A percentile compares a stretch with the other conserved stretches of the same genome.
These are phyloP conservation scores for Euleptes europaea DNA, from an alignment of 2,113 vertebrate genomes.

Conservation along the genomic window DNA sequence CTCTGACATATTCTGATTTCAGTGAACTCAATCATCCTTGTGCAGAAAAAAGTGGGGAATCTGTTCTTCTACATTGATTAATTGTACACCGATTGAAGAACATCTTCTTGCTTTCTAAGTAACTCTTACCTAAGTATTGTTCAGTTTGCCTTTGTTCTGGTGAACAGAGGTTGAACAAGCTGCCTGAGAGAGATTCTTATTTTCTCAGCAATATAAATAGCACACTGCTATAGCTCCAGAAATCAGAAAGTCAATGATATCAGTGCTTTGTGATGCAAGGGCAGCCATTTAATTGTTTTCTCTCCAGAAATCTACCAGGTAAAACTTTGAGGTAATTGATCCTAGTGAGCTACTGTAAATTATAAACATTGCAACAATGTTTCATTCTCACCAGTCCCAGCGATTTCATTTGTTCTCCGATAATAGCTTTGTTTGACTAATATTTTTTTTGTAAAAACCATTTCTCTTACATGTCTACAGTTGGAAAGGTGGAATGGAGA, in stretches of 20 bases:
- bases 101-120: background rate
- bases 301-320: constrained; percentile 6
- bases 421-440: constrained; percentile 54
- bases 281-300: constrained; percentile 26
- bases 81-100: background rate
- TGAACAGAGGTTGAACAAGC: background rate
- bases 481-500: background rate
- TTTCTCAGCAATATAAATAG: background rate
- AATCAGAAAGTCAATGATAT: background rate
- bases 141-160: background rate
- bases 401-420: constrained; percentile 46
- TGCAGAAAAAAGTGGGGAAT: constrained; percentile 6
- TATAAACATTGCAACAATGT: constrained; percentile 60
- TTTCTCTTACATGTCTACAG: constrained; percentile 23
- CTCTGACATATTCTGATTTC: background rate
- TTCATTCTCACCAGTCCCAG: constrained; percentile 45
- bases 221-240: background rate
- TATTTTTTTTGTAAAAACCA: constrained; percentile 50
- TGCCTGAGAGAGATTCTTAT: background rate
- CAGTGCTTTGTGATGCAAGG: background rate
- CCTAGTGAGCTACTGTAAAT: constrained; percentile 29
- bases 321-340: constrained; percentile 28
- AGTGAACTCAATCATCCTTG: background rate
- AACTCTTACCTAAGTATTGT: background rate
- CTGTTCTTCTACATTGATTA: background rate